Base-by-base conservation (phyloP, 2,113 vertebrate genomes). In the Eubucco bourcierii region DNA sequence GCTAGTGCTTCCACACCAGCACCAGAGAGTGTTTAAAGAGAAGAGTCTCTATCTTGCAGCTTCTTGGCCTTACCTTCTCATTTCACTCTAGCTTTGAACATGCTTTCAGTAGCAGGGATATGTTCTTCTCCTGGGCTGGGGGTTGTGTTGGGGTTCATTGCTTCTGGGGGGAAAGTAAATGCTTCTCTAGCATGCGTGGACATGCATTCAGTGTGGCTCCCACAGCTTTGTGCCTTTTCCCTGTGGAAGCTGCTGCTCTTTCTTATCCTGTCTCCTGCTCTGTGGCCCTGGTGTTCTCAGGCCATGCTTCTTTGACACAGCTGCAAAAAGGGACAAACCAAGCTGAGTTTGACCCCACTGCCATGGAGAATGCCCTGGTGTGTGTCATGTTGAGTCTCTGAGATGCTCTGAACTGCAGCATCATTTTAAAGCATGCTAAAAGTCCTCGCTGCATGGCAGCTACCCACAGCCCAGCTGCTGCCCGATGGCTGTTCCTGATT, bases 351-450 rank as follows among this genome's bases (percentile, higher is more conserved):
- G 72, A 50, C 34, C n/a, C 41, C 3, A 0, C 13, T 71, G 52
- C 56, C 1, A 0, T 2, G 21, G 34, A 29, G 52, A 70, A 6
- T 0, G 1, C 24, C 5, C 5, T 50, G 2, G 2, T 0, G 0
- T 27, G 37, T 53, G 59, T 67, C 1, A 1, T 4, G 2, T 21
- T 2, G 3, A 66, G 52, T 31, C 52, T 64, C 3, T 0, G 63
- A 10, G 81, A n/a, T 33, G 33, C n/a, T 90, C 60, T 2, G 6
- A 74, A 9, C 41, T 33, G 67, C 50, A 59, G 64, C 33, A 12
- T 66, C 10, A 0, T 59, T 68, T 25, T 44, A 39, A 3, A 4
- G 72, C 64, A 83, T 29, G n/a, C 68, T 56, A 2, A 59, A 88
- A 63, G 7, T 5, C 37, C 23, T 75, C 10, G 1, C 4, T 0